A percentile compares a stretch with the other conserved stretches of the same genome.
Conservation (phyloP, 2,797 vertebrate species). For the Meda fulgida region DNA sequence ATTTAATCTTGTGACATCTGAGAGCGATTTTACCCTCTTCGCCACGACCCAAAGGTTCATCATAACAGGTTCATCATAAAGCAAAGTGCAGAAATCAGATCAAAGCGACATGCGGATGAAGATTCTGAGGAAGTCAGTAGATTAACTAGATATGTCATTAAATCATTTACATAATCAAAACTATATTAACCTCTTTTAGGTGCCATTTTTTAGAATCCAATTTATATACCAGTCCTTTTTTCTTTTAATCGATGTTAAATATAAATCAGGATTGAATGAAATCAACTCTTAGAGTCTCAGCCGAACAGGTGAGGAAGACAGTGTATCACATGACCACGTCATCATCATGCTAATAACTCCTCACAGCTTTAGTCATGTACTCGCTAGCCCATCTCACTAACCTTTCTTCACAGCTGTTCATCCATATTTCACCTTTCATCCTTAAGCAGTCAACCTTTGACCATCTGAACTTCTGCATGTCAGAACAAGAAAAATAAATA, state of each 20-base stretch:
- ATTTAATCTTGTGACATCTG: slow-evolving; percentile 1
- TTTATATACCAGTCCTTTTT: not conserved
- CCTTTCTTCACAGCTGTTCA: not conserved
- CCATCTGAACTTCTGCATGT: not conserved
- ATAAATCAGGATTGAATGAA: not conserved
- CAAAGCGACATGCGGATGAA: not conserved
- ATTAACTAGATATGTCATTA: not conserved
- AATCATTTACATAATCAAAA: not conserved
- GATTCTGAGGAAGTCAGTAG: not conserved
- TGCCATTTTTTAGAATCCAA: not conserved
- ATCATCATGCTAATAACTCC: not conserved
- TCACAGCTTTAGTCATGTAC: slow-evolving; percentile 21
- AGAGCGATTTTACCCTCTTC: not conserved
- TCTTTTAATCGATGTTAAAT: not conserved
- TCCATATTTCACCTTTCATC: not conserved
- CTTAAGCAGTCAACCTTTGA: not conserved
- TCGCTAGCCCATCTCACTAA: not conserved
- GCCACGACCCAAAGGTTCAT: not conserved
- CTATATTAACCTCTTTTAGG: not conserved
- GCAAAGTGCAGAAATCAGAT: not conserved
- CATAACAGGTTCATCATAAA: not conserved
- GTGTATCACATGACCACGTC: not conserved
- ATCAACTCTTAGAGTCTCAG: too few relatives aligned
- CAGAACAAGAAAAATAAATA: too few relatives aligned
- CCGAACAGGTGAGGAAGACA: slow-evolving; percentile 14